Percentiles rank a stretch among this genome's conserved stretches.
Conservation (phyloP, 2,113 vertebrate genomes). For the Empidonax traillii region DNA sequence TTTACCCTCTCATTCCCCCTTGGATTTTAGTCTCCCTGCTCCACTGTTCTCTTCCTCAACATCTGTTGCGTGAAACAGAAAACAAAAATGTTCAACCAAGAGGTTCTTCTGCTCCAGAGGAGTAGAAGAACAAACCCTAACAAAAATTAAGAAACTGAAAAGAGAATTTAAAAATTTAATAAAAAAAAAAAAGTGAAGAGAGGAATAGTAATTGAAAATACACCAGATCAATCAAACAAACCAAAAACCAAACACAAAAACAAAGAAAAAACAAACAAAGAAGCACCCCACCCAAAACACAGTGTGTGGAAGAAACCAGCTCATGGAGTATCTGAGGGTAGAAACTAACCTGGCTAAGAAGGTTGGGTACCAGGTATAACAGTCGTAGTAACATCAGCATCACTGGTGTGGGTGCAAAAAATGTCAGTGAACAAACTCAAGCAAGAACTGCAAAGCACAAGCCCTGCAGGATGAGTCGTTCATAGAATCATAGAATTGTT, state of each 20-base stretch:
- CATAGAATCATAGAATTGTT: neutral
- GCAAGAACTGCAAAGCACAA: neutral
- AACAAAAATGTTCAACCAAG: neutral
- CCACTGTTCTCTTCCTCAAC: neutral
- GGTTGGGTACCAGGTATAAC: neutral
- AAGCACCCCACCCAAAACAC: neutral
- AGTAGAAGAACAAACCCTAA: neutral
- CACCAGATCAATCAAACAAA: neutral
- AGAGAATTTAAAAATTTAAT: neutral
- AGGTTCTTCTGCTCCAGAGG: neutral
- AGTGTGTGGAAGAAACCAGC: neutral
- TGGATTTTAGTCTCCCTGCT: neutral
- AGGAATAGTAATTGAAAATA: neutral
- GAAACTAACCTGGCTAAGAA: neutral
- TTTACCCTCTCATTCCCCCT: neutral
- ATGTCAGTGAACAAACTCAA: neutral
- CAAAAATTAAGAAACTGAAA: neutral
- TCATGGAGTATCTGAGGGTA: neutral
- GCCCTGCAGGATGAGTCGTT: neutral
- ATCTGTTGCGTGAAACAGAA: neutral
- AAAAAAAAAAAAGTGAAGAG: neutral
- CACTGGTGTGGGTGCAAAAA: neutral
- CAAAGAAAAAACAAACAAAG: neutral
- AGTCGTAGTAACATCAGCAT: neutral
- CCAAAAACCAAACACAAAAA: neutral